Evolutionary conservation across 2,888 invertebrate species (phyloP).

Genomic region (Protonemura montana): DNA sequence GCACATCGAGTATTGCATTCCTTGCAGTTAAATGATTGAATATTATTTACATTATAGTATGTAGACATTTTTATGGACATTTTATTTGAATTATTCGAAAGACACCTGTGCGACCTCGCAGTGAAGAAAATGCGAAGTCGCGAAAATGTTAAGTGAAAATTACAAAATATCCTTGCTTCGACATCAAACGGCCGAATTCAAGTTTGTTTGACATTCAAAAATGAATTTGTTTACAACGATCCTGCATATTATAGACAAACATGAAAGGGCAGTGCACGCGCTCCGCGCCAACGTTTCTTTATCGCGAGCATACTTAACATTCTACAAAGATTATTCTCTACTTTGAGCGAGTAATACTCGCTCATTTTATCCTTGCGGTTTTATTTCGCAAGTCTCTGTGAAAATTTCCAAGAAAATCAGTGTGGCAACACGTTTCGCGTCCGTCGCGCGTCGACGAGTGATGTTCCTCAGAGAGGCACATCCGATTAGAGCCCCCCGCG

Average conservation of each 20-base stretch:
- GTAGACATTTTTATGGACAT: too few relatives aligned
- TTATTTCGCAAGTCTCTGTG: background rate
- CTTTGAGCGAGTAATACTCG: background rate
- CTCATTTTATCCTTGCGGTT: background rate
- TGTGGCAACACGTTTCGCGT: background rate
- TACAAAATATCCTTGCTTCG: background rate
- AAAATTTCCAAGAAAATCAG: background rate
- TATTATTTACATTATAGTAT: too few relatives aligned
- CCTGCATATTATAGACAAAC: background rate
- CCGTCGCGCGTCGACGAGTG: background rate
- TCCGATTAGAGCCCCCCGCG: background rate
- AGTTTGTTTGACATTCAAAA: constrained; percentile 12
- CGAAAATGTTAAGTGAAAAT: background rate
- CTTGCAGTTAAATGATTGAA: too few relatives aligned
- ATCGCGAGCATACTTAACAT: background rate
- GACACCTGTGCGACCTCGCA: too few relatives aligned
- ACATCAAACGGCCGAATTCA: background rate
- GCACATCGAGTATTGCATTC: too few relatives aligned
- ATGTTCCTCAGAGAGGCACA: background rate
- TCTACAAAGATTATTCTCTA: background rate
- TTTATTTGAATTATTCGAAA: too few relatives aligned
- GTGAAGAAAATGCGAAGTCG: too few relatives aligned
- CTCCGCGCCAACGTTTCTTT: background rate
- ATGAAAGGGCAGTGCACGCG: background rate
- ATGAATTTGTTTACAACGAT: background rate